Evolutionary conservation across 2,113 vertebrate species (phyloP), one percentile per base, ranked within the genome.

Genomic region (Takifugu bimaculatus): DNA sequence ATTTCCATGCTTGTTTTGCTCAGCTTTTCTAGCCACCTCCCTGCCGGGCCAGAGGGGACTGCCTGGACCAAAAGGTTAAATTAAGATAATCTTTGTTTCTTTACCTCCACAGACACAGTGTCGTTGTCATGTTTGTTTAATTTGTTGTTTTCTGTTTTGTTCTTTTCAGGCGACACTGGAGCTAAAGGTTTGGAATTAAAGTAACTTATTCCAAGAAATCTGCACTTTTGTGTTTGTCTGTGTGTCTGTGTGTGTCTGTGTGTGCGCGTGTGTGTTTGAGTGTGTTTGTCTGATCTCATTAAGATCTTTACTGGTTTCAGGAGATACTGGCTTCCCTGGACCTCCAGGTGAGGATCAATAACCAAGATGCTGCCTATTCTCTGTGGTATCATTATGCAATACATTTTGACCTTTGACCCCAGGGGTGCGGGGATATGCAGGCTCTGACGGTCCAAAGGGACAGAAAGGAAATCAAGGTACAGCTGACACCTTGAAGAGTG

Each of bases 401-500:
- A 28, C 32, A 0, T 35, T 57, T 68, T 64, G 39, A 78, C 56
- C 57, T 81, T 68, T 79, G 53, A 78, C 60, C 64, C 62, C 74
- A 84, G 94, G 95, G 78, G 48, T 51, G 6, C 79, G 83, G 20
- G 96, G 96, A 13, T 91, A 90, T 10, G 55, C 88, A 59, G 96
- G 96, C 52, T 87, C 84, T 10, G 93, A 96, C 57, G 96, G 95
- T 74, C 92, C 90, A 0, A 96, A 95, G 85, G 96, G 96, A 79
- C 95, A 95, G 60, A 98, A 97, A 77, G 96, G 96, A 88, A 93
- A 53, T 25, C 57, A 89, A 85, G 96, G 96, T 98, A 77, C 13
- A 80, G 47, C 14, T 5, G 57, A 2, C 2, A 0, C 13, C 44
- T 20, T 20, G 1, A 20, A 20, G 20, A 20, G 20, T 20, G 20